Evolutionary conservation across 2,888 invertebrate genomes (phyloP), one percentile per base, ranked within the genome.

Genomic region (Atrina japonica): DNA sequence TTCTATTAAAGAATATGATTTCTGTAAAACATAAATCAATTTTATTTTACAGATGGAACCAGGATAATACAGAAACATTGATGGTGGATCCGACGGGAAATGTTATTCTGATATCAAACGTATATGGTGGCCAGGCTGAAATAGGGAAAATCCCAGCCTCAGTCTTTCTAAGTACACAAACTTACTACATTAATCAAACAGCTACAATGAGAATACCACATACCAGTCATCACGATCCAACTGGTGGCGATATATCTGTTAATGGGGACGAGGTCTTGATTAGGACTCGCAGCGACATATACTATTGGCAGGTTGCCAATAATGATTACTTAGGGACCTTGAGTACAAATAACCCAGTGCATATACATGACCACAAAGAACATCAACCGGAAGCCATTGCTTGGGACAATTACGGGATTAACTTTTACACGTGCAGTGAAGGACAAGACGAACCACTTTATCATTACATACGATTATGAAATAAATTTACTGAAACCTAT

Each of bases 31-130:
- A 14, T 53, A 25, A 9, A 23, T 7, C 40, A 7, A n/a, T n/a
- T n/a, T n/a, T 3, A 29, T 3, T 9, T 49, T 50, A 1, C 41
- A 68, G 68, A 2, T 68, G 68, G 68, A 23, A 18, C 23, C 61
- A 27, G 3, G 0, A 0, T 2, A 61, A 68, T 18, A 18, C 25
- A 6, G 63, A 68, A 56, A 68, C 68, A 2, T 29, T 68, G 18
- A 35, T 68, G 53, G 63, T 68, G n/a, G 68, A 61, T 27, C 68
- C 68, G 3, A n/a, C 1, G 14, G 68, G 68, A 27, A 53, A 68
- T 18, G 50, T 68, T 14, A 47, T 55, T 35, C 29, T 68, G 2
- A 29, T 68, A n/a, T 47, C 56, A 29, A 68, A 56, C 11, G 43
- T 68, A 1, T 16, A 55, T 9, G 59, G 59, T 6, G 59, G 59